Conservation (phyloP, 2,113 vertebrate species). For the Xenus cinereus region DNA sequence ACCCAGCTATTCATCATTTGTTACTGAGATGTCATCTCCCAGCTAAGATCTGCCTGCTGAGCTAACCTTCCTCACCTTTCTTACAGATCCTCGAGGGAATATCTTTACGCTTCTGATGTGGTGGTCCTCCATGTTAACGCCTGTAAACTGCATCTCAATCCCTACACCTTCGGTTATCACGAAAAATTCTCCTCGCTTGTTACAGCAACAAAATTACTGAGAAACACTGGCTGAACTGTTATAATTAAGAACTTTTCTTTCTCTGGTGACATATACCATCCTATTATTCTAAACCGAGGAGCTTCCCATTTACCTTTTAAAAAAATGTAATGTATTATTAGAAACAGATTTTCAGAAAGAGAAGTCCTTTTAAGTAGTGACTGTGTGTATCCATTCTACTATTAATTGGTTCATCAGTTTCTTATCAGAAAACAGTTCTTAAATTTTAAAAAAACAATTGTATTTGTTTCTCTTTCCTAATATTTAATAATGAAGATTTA, state of each 20-base stretch:
- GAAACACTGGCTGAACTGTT: background rate
- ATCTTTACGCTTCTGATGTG: background rate
- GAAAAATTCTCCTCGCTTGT: background rate
- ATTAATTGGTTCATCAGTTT: background rate
- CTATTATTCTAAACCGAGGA: background rate
- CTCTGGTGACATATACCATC: background rate
- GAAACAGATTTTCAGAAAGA: background rate
- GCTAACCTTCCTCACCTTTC: background rate
- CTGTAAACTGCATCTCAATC: background rate
- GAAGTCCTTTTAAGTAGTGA: background rate
- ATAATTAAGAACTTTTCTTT: background rate
- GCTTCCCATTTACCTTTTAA: background rate
- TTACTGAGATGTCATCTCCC: background rate
- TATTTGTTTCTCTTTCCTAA: background rate
- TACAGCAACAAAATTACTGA: background rate
- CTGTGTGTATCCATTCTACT: background rate
- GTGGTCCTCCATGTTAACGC: background rate
- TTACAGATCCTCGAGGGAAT: background rate
- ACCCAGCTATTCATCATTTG: background rate
- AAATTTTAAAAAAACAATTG: background rate
- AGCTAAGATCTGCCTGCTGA: background rate
- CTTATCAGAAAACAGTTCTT: background rate
- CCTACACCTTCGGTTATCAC: background rate
- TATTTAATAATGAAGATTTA: background rate
- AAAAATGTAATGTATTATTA: background rate